Evolutionary conservation across 2,113 vertebrate species (phyloP), one percentile per base, ranked within the genome.

Genomic region (Pholis gunnellus): DNA sequence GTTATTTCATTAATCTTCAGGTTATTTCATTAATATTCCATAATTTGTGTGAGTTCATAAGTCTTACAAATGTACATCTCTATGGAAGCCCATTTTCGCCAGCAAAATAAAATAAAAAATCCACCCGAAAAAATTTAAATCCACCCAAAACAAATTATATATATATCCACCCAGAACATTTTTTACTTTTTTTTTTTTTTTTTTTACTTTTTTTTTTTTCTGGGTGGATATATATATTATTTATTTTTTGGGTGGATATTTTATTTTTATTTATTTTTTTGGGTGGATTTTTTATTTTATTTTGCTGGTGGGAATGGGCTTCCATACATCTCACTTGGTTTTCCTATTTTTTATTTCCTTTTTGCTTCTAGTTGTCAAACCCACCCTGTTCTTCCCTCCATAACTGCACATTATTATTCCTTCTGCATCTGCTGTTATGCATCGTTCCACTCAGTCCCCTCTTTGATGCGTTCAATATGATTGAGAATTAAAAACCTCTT

Each of bases 391-490:
- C 38, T 52, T 46, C 44, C 64, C 1, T 31, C 9, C 36, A 40
- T 63, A 10, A 4, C 46, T 40, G 72, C 20, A 36, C 6, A 10
- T 80, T 25, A 65, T 75, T 75, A 65, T 87, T 67, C 22, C 29
- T 31, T 38, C 57, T 27, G 72, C 18, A 38, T 72, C 56, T 13
- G 0, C 34, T 1, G 18, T 50, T 61, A 66, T 84, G 67, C 22
- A 46, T 83, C 72, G 38, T 81, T 84, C 70, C 50, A 78, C 74
- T 84, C 71, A 2, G 27, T 52, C 29, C 20, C 1, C 2, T 68
- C 78, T 89, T 87, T 84, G 61, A 89, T 74, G 75, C 74, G 20
- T 69, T 75, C 34, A 10, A 13, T 20, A 8, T 36, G 67, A 79
- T 56, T 54, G 60, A 79, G 50, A 63, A 72, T 75, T 79, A 79